Evolutionary conservation across 2,113 vertebrate species (phyloP), one percentile per base, ranked within the genome.

Genomic region (Campylomormyrus numenius): DNA sequence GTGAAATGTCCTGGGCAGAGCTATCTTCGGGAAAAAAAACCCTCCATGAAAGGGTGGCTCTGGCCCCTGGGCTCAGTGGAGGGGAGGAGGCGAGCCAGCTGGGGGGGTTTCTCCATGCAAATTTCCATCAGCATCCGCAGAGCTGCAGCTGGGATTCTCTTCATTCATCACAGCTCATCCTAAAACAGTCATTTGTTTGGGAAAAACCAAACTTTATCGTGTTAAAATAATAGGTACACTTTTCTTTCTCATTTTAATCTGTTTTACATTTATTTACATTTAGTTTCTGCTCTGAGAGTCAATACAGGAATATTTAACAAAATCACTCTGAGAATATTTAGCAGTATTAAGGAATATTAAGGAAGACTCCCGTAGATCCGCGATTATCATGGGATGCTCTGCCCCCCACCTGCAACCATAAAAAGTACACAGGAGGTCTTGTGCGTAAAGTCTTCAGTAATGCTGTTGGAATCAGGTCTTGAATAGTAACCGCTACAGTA

Each of bases 101-200:
- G 92, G 93, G 92, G 39, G 94, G 93, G 90, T 93, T 91, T 90
- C 94, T 94, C 93, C 92, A 95, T 94, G 94, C 91, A 91, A 92
- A 94, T 95, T 93, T 85, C 91, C 93, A 92, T 95, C 95, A 93
- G 92, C 93, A 89, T 94, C 93, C 94, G 2, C 87, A 48, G 52
- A 66, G 10, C 53, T 35, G 31, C 53, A 62, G 87, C 87, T 45
- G 87, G 19, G 53, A 88, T n/a, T 35, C 21, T 21, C 35, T 66
- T 53, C 39, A 46, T 88, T 66, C 42, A 35, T 88, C 53, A 88
- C 21, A 50, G 87, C 56, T 19, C 56, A 15, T 31, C 87, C 9
- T 58, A 94, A 92, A 93, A 91, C 88, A 91, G 85, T 88, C 90
- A 90, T 90, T 90, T 80, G 87, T 66, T 52, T 62, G 58, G 58